Conservation (phyloP, 2,888 invertebrate species). For the Cheilosia grossa region DNA sequence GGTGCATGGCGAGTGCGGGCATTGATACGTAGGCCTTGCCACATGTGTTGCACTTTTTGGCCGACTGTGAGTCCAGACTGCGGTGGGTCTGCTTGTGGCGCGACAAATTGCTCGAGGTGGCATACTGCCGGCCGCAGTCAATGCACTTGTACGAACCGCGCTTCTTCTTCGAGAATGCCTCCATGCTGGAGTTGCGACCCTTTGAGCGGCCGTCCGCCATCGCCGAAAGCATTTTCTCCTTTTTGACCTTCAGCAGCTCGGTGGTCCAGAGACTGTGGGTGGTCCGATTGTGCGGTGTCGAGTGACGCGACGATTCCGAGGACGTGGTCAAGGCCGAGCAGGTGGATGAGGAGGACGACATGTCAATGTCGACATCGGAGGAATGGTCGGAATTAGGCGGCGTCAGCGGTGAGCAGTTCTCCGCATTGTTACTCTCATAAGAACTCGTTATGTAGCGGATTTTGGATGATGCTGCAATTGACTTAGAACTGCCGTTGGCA, state of each 20-base stretch:
- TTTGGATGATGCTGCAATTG: slow-evolving; percentile 77
- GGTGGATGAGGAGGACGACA: slow-evolving; percentile 79
- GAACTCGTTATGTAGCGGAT: slow-evolving; percentile 81
- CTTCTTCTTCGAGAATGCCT: slow-evolving; percentile 79
- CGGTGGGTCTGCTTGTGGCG: slow-evolving; percentile 96
- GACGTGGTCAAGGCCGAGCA: slow-evolving; percentile 69
- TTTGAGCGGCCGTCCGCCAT: slow-evolving; percentile 82
- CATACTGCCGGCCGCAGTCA: slow-evolving; percentile 95
- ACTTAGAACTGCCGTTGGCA: slow-evolving; percentile 49
- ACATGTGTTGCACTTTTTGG: slow-evolving; percentile 97
- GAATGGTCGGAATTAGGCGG: slow-evolving; percentile 90
- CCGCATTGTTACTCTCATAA: slow-evolving; percentile 82
- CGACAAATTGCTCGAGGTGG: slow-evolving; percentile 94
- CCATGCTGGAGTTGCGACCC: slow-evolving; percentile 78
- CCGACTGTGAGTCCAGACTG: slow-evolving; percentile 96
- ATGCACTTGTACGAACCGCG: slow-evolving; percentile 88
- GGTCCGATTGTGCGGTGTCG: slow-evolving; percentile 38
- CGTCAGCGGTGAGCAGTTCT: slow-evolving; percentile 85
- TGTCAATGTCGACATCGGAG: slow-evolving; percentile 87
- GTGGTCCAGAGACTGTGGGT: slow-evolving; percentile 76
- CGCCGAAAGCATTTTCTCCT: slow-evolving; percentile 79
- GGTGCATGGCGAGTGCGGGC: slow-evolving; percentile 98
- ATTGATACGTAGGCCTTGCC: slow-evolving; percentile 98
- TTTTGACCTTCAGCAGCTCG: slow-evolving; percentile 66
- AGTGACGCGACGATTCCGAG: slow-evolving; percentile 78